Percentiles rank a stretch among this genome's conserved stretches.
Conservation (phyloP, 2,797 vertebrate species). For the Geotrypetes seraphini region DNA sequence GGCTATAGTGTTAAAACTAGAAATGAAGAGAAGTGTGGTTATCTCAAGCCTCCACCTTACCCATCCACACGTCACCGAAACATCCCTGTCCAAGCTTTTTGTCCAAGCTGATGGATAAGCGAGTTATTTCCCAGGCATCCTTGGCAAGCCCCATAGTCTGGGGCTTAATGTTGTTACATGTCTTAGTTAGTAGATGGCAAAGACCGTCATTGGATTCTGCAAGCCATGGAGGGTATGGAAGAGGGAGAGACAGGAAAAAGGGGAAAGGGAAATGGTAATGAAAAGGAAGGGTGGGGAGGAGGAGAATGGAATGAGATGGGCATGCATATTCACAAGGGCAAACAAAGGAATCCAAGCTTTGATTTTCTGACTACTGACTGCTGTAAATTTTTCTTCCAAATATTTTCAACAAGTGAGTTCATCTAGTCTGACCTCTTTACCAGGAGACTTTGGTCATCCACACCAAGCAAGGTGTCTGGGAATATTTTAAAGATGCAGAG, state of each 20-base stretch:
- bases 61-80: conserved; percentile 95
- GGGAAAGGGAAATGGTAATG: conserved; percentile 4
- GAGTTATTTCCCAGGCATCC: conserved; percentile 88
- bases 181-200: conserved; percentile 73
- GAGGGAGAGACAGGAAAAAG: background rate
- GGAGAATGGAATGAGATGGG: background rate
- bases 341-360: too few relatives aligned
- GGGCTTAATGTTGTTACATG: conserved; percentile 71
- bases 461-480: too few relatives aligned
- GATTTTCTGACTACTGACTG: too few relatives aligned
- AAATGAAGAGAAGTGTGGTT: too few relatives aligned
- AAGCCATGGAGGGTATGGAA: conserved; percentile 7
- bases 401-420: too few relatives aligned
- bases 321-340: background rate
- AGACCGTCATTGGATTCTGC: conserved; percentile 82
- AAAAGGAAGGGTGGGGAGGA: too few relatives aligned
- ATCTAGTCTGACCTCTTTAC: too few relatives aligned
- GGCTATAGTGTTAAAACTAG: too few relatives aligned
- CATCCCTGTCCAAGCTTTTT: conserved; percentile 86
- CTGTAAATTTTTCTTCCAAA: too few relatives aligned
- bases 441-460: too few relatives aligned
- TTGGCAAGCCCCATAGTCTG: conserved; percentile 85
- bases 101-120: conserved; percentile 64
- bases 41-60: conserved; percentile 66
- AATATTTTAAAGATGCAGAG: too few relatives aligned